Evolutionary conservation across 1,140 invertebrate species (phyloP), one percentile per base, ranked within the genome.

Genomic region (Tachypleus tridentatus): DNA sequence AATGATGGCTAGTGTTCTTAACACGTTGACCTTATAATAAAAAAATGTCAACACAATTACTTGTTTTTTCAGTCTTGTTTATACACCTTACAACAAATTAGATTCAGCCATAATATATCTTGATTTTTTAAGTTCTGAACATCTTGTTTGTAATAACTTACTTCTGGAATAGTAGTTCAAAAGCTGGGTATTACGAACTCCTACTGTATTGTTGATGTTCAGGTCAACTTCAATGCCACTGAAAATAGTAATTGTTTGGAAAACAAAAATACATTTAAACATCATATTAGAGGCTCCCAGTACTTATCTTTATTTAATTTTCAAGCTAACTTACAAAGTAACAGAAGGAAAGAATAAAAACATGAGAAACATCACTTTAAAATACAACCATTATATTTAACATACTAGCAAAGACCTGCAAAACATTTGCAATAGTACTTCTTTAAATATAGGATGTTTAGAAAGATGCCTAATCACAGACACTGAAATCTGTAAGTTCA

Each of bases 191-290:
- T 98, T 97, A 29, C 87, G 82, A 66, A 97, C 92, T 29, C 93
- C 93, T 47, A 97, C 92, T 49, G 85, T 80, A 77, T 97, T 97
- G 77, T 97, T 97, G 74, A 90, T 93, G 79, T 97, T 97, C 7
- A 98, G 80, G 81, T 98, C 94, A 51, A 97, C 89, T 73, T 95
- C 89, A 52, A 97, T 82, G 56, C 84, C 83, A 69, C 83, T 80
- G 49, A 77, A 76, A 4, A 11, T 29, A 29, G 29, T 29, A 29
- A 29, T 29, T 29, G 29, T 29, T 29, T 29, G 29, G 29, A 29
- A 29, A 62, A 50, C 29, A 29, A 29, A 29, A 29, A 29, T 29
- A 29, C 29, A 29, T 29, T 29, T 29, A 29, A 29, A 29, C 29
- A 29, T 29, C 29, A 29, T 29, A 29, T 29, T 29, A 29, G 56